Percentiles rank a stretch among this genome's conserved stretches.
Conservation (phyloP, 2,797 vertebrate genomes). For the Sebastes hubbsi region DNA sequence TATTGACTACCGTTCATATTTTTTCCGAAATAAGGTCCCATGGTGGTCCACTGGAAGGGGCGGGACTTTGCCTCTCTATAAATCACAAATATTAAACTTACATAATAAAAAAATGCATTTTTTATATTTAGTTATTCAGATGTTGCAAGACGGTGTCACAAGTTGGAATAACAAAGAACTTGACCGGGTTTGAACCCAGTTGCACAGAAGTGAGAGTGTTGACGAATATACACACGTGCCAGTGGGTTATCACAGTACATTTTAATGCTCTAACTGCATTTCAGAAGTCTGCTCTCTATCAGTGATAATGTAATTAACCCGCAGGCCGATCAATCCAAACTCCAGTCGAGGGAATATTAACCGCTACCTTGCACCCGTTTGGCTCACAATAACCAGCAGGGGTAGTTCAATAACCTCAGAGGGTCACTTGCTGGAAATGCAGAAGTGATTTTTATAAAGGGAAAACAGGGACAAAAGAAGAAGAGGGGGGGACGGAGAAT, state of each 20-base stretch:
- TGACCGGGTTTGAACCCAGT: conserved; percentile 9
- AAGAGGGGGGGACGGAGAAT: conserved; percentile 3
- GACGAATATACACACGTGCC: neutral
- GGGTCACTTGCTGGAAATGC: conserved; percentile 46
- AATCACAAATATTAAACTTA: neutral
- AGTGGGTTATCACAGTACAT: neutral
- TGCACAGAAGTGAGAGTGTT: conserved; percentile 28
- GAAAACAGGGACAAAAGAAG: conserved; percentile 39
- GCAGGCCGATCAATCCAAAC: conserved; percentile 53
- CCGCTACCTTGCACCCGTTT: neutral
- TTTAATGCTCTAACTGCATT: neutral
- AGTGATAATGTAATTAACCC: conserved; percentile 13
- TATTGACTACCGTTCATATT: no score
- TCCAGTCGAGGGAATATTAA: conserved; percentile 27
- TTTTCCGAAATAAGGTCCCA: no score
- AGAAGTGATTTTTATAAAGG: conserved; percentile 54
- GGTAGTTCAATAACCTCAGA: conserved; percentile 57
- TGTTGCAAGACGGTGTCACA: neutral
- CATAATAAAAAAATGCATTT: neutral
- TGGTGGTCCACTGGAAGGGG: no score
- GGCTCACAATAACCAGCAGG: conserved; percentile 18
- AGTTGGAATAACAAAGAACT: neutral
- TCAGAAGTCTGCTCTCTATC: neutral
- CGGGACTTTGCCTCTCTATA: no score
- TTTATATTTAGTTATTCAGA: neutral